These are phyloP conservation scores for Muscina levida DNA, from an alignment of 2,888 invertebrate genomes.

Conservation along the genomic window DNA sequence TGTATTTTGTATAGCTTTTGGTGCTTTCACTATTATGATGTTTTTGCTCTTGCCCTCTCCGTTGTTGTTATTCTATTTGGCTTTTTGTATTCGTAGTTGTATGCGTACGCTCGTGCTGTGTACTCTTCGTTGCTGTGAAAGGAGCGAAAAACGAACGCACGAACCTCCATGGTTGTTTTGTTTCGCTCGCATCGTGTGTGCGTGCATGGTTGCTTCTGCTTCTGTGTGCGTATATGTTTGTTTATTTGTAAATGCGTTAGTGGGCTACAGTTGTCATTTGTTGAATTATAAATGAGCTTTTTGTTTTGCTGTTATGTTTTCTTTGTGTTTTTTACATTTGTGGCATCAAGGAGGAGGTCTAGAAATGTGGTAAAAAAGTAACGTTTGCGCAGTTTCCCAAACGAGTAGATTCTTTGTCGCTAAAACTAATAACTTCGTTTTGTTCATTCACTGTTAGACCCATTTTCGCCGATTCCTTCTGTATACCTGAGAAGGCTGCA, in stretches of 20 bases:
- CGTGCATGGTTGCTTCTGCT: not conserved
- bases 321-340: not conserved
- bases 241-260: not conserved
- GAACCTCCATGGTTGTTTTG: slow-evolving; percentile 3
- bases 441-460: too few species aligned
- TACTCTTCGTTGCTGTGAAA: slow-evolving; percentile 20
- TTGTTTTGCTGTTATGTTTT: not conserved
- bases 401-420: too few species aligned
- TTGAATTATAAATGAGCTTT: slow-evolving; percentile 41
- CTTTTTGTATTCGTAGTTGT: not conserved
- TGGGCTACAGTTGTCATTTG: slow-evolving; percentile 45
- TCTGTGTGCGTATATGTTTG: slow-evolving; percentile 1
- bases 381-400: not conserved
- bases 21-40: too few species aligned
- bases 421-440: too few species aligned
- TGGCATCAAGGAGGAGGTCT: not conserved
- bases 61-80: not conserved
- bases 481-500: too few species aligned
- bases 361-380: not conserved
- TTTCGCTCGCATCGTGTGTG: slow-evolving; percentile 3
- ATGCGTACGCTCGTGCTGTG: not conserved
- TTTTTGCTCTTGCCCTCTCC: too few species aligned
- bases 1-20: too few species aligned
- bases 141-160: not conserved
- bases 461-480: too few species aligned